Base-by-base conservation (phyloP, 1,140 invertebrate species). In the Charaxes varanes region DNA sequence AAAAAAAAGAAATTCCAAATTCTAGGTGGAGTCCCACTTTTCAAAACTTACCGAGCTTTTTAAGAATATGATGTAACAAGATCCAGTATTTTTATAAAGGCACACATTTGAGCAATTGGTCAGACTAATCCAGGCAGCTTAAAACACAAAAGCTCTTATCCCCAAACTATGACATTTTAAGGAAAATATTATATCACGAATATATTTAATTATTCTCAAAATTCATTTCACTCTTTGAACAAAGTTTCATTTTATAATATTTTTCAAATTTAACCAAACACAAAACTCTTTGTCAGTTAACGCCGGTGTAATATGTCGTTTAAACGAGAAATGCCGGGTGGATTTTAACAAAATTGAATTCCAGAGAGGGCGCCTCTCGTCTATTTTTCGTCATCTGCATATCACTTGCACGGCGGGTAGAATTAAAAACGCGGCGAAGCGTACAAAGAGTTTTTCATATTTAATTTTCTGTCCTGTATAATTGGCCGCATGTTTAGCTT, bases 391-490 rank as follows among this genome's bases (percentile, higher is more conserved):
- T 50, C 61, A 77, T 77, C 73, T 67, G 64, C 72, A 77, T 77
- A 73, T 57, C 31, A 41, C 41, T 51, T 44, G 53, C 35, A 44
- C 33, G 17, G 26, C 49, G 44, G 33, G 41, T 34, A 44, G 46
- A 19, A 50, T 50, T 50, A 41, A 32, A 23, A 42, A 52, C 40
- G 42, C 47, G 34, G 34, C 48, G 48, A n/a, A 13, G 40, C 54
- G 52, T 23, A 67, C 62, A 73, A 66, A 74, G 52, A 60, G 56
- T 68, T 70, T 72, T 70, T 74, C 63, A 71, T 73, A 74, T 71
- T 78, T 67, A 74, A 78, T 78, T 69, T 62, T 65, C 55, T 66
- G 56, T 71, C 70, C 70, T 64, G 64, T 71, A 60, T 73, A 74
- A 78, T 73, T 74, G 60, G 62, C 46, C 24, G 59, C 62, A 63